Conservation (phyloP, 2,888 invertebrate species). For the Brachyopa scutellaris region DNA sequence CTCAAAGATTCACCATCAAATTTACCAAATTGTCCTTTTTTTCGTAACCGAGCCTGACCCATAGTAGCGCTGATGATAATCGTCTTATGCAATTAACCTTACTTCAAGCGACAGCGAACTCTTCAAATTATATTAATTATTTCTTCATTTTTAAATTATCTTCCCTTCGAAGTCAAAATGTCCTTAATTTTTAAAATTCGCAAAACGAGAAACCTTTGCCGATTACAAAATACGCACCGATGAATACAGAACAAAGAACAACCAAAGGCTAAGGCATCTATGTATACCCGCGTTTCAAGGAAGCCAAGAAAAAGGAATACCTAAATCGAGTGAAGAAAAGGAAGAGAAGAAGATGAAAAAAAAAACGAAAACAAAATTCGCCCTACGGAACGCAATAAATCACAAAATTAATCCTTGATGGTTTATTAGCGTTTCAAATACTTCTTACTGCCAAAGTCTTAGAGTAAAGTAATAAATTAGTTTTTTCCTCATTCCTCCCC, state of each 20-base stretch:
- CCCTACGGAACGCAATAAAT: conserved; percentile 77
- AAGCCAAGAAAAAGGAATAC: neutral
- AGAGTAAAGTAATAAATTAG: conserved; percentile 67
- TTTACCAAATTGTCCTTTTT: no score
- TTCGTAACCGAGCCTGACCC: neutral
- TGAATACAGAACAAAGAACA: neutral
- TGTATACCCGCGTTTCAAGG: neutral
- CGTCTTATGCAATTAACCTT: conserved; percentile 33
- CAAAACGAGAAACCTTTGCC: neutral
- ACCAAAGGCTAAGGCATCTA: neutral
- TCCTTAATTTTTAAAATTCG: conserved; percentile 1
- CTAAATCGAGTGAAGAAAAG: no score
- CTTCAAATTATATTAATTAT: conserved; percentile 24
- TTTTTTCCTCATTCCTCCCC: conserved; percentile 23
- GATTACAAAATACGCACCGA: neutral
- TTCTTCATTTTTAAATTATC: no score
- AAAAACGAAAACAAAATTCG: conserved; percentile 26
- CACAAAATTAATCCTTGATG: conserved; percentile 80
- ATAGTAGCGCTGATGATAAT: neutral
- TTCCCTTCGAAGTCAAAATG: conserved; percentile 3
- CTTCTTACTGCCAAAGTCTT: conserved; percentile 69
- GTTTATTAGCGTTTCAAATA: conserved; percentile 78
- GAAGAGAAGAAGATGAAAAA: no score
- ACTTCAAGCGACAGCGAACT: neutral
- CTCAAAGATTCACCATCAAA: no score